Evolutionary conservation across 2,888 invertebrate species (phyloP).

Genomic region (Syrista parreyssii): DNA sequence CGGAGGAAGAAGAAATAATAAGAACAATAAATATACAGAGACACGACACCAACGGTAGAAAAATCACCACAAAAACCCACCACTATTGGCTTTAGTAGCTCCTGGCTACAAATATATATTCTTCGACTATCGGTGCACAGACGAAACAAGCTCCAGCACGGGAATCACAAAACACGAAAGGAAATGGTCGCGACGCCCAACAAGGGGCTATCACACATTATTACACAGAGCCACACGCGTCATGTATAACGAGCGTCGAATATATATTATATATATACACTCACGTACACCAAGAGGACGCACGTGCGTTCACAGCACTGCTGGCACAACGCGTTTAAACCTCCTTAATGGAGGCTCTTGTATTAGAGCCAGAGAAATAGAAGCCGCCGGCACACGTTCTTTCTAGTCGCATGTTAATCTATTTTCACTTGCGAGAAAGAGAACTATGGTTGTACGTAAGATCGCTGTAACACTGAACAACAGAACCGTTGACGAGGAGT

Average conservation of each 20-base stretch:
- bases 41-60: neutral
- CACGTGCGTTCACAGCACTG: neutral
- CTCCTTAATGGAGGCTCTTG: neutral
- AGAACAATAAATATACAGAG: neutral
- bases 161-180: neutral
- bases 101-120: no score
- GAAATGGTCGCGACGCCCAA: neutral
- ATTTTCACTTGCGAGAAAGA: neutral
- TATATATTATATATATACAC: conserved; percentile 3
- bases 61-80: neutral
- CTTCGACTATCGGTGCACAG: no score
- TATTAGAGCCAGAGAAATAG: neutral
- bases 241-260: neutral
- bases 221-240: neutral
- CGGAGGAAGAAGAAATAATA: neutral
- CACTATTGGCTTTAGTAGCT: neutral
- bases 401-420: neutral
- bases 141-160: neutral
- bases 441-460: neutral
- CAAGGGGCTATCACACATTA: neutral
- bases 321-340: neutral
- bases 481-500: neutral
- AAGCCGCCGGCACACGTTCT: neutral
- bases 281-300: conserved; percentile 9
- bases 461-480: neutral